Base-by-base conservation (phyloP, 2,113 vertebrate species). In the Gila orcuttii region DNA sequence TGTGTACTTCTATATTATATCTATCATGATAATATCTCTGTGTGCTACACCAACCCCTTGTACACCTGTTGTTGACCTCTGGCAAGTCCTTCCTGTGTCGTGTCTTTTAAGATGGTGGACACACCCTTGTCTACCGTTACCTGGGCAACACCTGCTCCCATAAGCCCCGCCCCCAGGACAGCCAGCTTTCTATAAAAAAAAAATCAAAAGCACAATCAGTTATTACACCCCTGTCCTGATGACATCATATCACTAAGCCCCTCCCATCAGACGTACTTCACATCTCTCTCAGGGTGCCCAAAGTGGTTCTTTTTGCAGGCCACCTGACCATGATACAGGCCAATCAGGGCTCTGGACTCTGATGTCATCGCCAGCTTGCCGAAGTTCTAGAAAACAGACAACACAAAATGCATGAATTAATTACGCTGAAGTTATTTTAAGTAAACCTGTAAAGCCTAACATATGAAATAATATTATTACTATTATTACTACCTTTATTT, bases 301-400 rank as follows among this genome's bases (percentile, higher is more conserved):
- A 96, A 97, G 73, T 94, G 95, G 91, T 96, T 97, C 93, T 97
- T 97, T 91, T 97, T 97, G 92, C 97, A 97, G 6, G 81, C 89
- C 82, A 96, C 95, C 85, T 97, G 97, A 77, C 97, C 96, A 0
- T 95, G 95, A 89, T 97, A 97, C 13, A 97, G 95, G 6, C 97
- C 97, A 0, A 95, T 91, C 85, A 97, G 94, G 0, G 96, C 96
- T 78, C 90, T 94, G 68, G 95, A 96, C 79, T 97, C 96, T 11
- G 90, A 92, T 15, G 96, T 96, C 95, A 96, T 60, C 0, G 93
- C 95, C 1, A 97, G 94, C 0, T 96, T 93, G 60, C 95, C 96
- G 82, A 97, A 97, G 91, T 92, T 95, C 96, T 97, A 91, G 39
- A 79, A 75, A n/a, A 23, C n/a, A 36, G 23, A 69, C 36, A 13